Percentiles rank a stretch among this genome's conserved stretches.
phyloP scores from a whole-genome alignment of 2,888 invertebrate genomes.

The Drosophila testacea region DNA sequence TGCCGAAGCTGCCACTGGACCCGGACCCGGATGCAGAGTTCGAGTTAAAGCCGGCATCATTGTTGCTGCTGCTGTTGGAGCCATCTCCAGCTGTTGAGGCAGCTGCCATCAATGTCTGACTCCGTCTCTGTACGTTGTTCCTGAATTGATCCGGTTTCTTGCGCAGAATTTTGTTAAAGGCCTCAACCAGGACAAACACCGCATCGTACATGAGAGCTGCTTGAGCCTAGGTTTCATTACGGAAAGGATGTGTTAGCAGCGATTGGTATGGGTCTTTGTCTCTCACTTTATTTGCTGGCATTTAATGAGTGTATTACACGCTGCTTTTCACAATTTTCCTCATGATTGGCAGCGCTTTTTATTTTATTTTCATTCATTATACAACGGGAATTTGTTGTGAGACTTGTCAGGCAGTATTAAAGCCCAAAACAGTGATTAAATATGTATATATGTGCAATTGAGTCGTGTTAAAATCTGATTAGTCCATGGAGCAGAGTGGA shows the following conservation, averaged over 20 bases:
- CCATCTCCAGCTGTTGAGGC: slow-evolving; percentile 80
- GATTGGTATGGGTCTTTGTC: slow-evolving; percentile 18
- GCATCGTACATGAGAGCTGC: slow-evolving; percentile 98
- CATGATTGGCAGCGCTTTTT: slow-evolving; percentile 45
- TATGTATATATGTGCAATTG: slow-evolving; percentile 12
- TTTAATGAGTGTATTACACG: slow-evolving; percentile 79
- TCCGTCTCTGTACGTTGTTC: slow-evolving; percentile 89
- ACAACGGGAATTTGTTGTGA: not conserved
- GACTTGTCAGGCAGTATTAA: not conserved
- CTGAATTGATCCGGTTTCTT: slow-evolving; percentile 95
- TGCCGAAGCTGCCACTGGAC: slow-evolving; percentile 43
- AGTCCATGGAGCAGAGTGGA: slow-evolving; percentile 32
- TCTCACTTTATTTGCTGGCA: slow-evolving; percentile 24
- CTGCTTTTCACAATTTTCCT: slow-evolving; percentile 73
- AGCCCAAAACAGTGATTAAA: slow-evolving; percentile 11
- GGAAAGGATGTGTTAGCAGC: slow-evolving; percentile 6
- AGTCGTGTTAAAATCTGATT: slow-evolving; percentile 32
- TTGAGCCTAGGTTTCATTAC: slow-evolving; percentile 89
- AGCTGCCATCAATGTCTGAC: slow-evolving; percentile 86
- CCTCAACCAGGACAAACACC: slow-evolving; percentile 95
- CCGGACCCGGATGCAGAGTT: slow-evolving; percentile 23
- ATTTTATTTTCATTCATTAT: not conserved
- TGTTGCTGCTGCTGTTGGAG: slow-evolving; percentile 59
- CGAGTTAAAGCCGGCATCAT: slow-evolving; percentile 20
- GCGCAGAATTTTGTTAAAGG: slow-evolving; percentile 93